Percentiles rank a stretch among this genome's conserved stretches.
Conservation (phyloP, 2,797 vertebrate species). For the Cossypha polioptera region DNA sequence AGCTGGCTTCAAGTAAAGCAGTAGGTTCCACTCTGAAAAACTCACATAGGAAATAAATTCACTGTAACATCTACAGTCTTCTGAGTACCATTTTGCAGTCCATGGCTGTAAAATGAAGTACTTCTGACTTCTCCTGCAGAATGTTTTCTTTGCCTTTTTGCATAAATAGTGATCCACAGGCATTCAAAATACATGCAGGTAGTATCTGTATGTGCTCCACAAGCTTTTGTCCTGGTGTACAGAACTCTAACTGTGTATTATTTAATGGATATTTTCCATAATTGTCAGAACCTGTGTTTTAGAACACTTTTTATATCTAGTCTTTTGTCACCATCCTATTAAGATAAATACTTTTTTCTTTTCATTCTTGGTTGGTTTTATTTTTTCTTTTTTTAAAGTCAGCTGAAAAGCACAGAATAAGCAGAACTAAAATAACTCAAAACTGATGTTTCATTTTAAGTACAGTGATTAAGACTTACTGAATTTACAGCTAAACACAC, state of each 20-base stretch:
- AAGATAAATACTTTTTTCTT: not conserved
- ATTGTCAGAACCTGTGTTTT: not conserved
- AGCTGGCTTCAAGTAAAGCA: not conserved
- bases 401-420: not conserved
- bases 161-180: not conserved
- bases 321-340: not conserved
- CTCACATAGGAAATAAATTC: not conserved
- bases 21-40: not conserved
- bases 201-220: not conserved
- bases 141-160: not conserved
- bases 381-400: not conserved
- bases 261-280: not conserved
- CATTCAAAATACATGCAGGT: not conserved
- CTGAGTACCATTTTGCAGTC: not conserved
- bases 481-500: not conserved
- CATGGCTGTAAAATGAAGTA: not conserved
- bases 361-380: not conserved
- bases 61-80: not conserved
- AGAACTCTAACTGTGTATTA: not conserved
- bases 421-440: not conserved
- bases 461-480: not conserved
- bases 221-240: not conserved
- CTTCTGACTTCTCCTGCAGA: not conserved
- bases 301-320: not conserved
- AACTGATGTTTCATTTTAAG: not conserved